Percentiles rank a stretch among this genome's conserved stretches.
These are phyloP conservation scores for Podarcis raffonei DNA, from an alignment of 2,113 vertebrate species.

Conservation along the genomic window DNA sequence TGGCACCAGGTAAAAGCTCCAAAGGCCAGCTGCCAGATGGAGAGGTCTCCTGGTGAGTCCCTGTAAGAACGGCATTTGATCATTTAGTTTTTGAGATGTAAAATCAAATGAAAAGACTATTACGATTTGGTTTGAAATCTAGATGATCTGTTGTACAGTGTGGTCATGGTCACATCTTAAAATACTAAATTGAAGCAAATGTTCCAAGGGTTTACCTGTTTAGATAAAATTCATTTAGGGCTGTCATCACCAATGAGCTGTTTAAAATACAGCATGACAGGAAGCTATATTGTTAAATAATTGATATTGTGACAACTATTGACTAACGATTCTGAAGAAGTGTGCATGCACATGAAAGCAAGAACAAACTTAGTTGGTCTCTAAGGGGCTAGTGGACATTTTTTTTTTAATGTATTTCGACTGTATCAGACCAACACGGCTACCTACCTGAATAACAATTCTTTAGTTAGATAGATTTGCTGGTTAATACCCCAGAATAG, in stretches of 20 bases:
- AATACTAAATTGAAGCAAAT: constrained; percentile 24
- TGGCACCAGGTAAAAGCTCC: no score
- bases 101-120: background rate
- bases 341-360: background rate
- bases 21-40: no score
- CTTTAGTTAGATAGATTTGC: no score
- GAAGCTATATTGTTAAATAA: background rate
- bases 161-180: background rate
- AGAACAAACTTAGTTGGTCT: no score
- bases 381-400: no score
- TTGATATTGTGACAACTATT: background rate
- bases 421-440: no score
- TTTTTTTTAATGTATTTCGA: no score
- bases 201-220: background rate
- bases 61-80: background rate
- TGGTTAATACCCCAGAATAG: no score
- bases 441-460: no score
- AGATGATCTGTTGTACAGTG: background rate
- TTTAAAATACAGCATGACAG: background rate
- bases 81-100: background rate
- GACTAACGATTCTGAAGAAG: background rate
- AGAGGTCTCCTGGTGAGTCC: background rate
- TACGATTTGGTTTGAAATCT: background rate
- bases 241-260: background rate
- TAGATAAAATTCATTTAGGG: background rate